Evolutionary conservation across 2,888 invertebrate genomes (phyloP), one percentile per base, ranked within the genome.

Genomic region (Dinocampus coccinellae): DNA sequence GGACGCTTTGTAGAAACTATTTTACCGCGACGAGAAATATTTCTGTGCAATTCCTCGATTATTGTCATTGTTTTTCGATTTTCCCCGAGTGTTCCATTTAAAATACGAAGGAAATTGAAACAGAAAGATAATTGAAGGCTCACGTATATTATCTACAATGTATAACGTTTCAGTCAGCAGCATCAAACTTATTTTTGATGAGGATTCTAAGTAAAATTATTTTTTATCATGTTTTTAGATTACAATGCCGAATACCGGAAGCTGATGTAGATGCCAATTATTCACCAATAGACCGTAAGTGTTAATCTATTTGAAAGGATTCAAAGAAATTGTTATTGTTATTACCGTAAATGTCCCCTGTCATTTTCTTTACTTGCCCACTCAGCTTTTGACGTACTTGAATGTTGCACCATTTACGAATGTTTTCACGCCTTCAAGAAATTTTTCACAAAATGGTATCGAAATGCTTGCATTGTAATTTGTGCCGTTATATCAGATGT

Each of bases 401-500:
- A 42, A 34, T 33, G 24, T 57, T 62, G 57, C 20, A 34, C 36
- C 24, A 24, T 69, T 20, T 39, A 22, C 7, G 69, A 64, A 10
- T 69, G 52, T 55, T 26, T 72, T 0, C 16, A 36, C 22, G 24
- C 58, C 26, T 60, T 69, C 11, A 24, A 36, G 26, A 53, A 60
- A 10, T 42, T 64, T 11, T 63, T 69, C 34, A 64, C 13, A 29
- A 52, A 69, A 13, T 72, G 72, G 72, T 72, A 69, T 53, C 42
- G 39, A 57, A 61, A 69, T 53, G 64, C 69, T 20, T 33, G 64
- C 24, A 52, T 72, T 65, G 64, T 69, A 69, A 72, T 65, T 65
- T 53, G 68, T 20, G 65, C 71, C 22, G 77, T 78, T 39, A 61
- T 82, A 62, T 73, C 74, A 13, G 78, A 82, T 70, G 70, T 81